Conservation (phyloP, 2,888 invertebrate genomes). For the Dioctria linearis region DNA sequence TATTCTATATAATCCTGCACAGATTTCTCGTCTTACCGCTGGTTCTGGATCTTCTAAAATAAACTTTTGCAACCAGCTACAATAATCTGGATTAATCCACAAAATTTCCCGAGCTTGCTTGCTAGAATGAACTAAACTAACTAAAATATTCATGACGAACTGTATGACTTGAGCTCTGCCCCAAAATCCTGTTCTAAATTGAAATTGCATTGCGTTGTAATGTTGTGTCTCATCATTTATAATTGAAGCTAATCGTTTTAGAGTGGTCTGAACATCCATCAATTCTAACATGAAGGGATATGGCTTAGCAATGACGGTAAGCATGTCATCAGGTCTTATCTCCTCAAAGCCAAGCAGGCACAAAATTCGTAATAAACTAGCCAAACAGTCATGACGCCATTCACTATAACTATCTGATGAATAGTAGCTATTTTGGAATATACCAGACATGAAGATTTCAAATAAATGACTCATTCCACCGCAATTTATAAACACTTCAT, state of each 20-base stretch:
- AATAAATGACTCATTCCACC: conserved; percentile 91
- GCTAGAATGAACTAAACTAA: conserved; percentile 93
- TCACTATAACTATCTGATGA: conserved; percentile 75
- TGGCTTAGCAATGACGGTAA: conserved; percentile 79
- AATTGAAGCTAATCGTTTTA: conserved; percentile 88
- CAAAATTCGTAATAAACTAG: conserved; percentile 86
- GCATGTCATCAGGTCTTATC: conserved; percentile 70
- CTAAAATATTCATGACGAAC: conserved; percentile 91
- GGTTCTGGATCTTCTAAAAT: conserved; percentile 95
- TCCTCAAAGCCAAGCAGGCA: conserved; percentile 85
- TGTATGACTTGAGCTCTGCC: conserved; percentile 93
- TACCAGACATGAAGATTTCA: conserved; percentile 92
- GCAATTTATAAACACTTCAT: conserved; percentile 85
- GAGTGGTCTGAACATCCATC: conserved; percentile 87
- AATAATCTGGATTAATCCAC: conserved; percentile 82
- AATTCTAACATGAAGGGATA: conserved; percentile 78
- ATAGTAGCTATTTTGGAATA: conserved; percentile 83
- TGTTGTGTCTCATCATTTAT: conserved; percentile 84
- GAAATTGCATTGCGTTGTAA: conserved; percentile 76
- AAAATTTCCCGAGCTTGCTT: conserved; percentile 83
- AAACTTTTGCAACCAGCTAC: conserved; percentile 87
- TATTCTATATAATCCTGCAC: conserved; percentile 91
- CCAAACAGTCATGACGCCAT: conserved; percentile 96
- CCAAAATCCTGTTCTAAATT: conserved; percentile 94
- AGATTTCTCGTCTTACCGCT: conserved; percentile 90